Base-by-base conservation (phyloP, 1,140 invertebrate species). In the Venturia canescens region DNA sequence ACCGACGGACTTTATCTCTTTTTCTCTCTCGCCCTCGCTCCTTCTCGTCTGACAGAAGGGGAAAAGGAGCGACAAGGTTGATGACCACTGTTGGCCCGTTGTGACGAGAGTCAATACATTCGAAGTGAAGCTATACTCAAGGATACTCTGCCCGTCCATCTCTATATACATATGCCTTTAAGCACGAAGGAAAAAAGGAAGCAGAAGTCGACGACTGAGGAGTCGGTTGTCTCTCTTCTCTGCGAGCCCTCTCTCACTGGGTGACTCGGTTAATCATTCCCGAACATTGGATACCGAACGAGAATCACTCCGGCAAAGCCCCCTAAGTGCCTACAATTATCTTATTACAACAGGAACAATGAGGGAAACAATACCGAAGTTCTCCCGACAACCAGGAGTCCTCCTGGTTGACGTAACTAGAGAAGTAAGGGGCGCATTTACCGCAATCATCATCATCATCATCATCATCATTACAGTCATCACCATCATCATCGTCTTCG, bases 301-400 rank as follows among this genome's bases (percentile, higher is more conserved):
- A 80, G 38, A 72, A 72, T 72, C 70, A 72, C 70, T 72, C 50
- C 38, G 70, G 70, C 67, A 70, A 72, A 48, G 70, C 70, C 23
- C 38, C 75, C 74, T 77, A 80, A 83, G 74, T 80, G 67, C 50
- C 21, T 27, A 63, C 48, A 83, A 74, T 83, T 83, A 80, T 83
- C 82, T 80, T 78, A 78, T 83, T 83, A 83, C 44, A 74, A 53
- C 48, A 85, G 31, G 18, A 71, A 48, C n/a, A 71, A 71, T 38
- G 21, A 23, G 67, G 23, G 13, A 74, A 83, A 74, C 71, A 74
- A 29, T 21, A 53, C 53, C 71, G 23, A 18, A 53, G 21, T 16
- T 31, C 16, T 29, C 15, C n/a, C 16, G 27, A 31, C 13, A 74
- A 71, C 18, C 44, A 27, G 48, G 44, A 74, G 23, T 53, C 71